Percentiles rank a stretch among this genome's conserved stretches.
Evolutionary conservation across 2,888 invertebrate species (phyloP).

Genomic region (Phragmatobia fuliginosa): DNA sequence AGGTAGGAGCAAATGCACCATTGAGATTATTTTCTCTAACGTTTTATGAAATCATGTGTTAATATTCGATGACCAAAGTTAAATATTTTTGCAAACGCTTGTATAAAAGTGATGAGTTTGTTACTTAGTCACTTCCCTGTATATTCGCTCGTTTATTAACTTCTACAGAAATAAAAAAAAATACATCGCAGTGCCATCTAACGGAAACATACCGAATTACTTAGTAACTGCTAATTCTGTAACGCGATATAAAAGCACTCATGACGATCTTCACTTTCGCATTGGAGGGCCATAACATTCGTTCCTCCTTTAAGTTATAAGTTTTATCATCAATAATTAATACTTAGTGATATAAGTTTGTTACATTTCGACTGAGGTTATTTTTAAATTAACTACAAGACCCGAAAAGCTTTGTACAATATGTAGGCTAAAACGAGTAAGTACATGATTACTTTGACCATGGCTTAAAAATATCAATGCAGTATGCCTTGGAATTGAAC

Average conservation of each 20-base stretch:
- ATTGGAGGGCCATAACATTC: not conserved
- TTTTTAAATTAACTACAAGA: not conserved
- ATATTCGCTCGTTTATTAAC: too few relatives aligned
- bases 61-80: too few relatives aligned
- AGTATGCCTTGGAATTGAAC: slow-evolving; percentile 13
- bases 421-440: slow-evolving; percentile 6
- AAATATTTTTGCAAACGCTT: too few relatives aligned
- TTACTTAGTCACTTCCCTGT: too few relatives aligned
- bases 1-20: too few relatives aligned
- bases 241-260: not conserved
- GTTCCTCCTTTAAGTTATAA: too few relatives aligned
- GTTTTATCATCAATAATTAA: too few relatives aligned
- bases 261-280: not conserved
- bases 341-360: not conserved
- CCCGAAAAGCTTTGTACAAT: not conserved
- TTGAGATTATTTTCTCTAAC: not conserved
- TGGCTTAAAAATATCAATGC: slow-evolving; percentile 5
- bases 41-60: too few relatives aligned
- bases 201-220: not conserved
- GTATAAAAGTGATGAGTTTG: too few relatives aligned
- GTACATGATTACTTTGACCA: not conserved
- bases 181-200: not conserved
- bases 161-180: not conserved
- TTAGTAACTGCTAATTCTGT: not conserved
- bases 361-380: not conserved